Conservation (phyloP, 2,797 vertebrate genomes). For the Champsocephalus gunnari region DNA sequence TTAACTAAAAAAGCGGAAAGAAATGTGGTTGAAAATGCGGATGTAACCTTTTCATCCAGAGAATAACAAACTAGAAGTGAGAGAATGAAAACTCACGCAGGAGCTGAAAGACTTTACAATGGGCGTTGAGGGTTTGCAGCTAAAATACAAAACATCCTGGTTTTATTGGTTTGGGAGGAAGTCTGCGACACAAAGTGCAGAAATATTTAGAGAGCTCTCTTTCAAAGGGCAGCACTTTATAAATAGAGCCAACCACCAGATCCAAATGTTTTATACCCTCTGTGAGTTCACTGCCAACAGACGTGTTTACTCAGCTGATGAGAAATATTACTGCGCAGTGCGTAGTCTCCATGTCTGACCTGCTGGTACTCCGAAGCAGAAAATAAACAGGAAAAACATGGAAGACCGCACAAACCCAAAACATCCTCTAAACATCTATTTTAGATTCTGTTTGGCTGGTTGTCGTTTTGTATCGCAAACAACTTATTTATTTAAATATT, state of each 20-base stretch:
- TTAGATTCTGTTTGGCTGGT: conserved; percentile 19
- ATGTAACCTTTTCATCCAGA: no score
- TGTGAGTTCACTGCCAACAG: conserved; percentile 43
- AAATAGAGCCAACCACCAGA: conserved; percentile 50
- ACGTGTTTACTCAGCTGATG: conserved; percentile 70
- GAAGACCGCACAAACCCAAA: conserved; percentile 39
- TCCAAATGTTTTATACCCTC: conserved; percentile 5
- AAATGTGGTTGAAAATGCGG: no score
- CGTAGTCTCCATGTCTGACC: conserved; percentile 44
- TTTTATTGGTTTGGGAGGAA: conserved; percentile 9
- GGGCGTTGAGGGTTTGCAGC: background rate
- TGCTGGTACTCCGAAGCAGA: conserved; percentile 8
- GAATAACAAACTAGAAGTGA: background rate
- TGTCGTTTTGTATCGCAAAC: background rate
- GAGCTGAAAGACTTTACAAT: background rate
- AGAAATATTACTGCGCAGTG: conserved; percentile 37
- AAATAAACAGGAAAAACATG: conserved; percentile 44
- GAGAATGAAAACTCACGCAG: background rate
- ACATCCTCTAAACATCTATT: conserved; percentile 52
- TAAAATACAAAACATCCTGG: conserved; percentile 9
- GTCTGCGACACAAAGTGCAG: conserved; percentile 45
- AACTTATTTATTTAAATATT: no score
- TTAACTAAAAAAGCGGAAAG: no score
- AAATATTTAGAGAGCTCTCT: conserved; percentile 48
- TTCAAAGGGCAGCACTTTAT: conserved; percentile 49